A percentile compares a stretch with the other conserved stretches of the same genome.
phyloP scores from a whole-genome alignment of 2,888 invertebrate genomes.

The Spialia ferax region DNA sequence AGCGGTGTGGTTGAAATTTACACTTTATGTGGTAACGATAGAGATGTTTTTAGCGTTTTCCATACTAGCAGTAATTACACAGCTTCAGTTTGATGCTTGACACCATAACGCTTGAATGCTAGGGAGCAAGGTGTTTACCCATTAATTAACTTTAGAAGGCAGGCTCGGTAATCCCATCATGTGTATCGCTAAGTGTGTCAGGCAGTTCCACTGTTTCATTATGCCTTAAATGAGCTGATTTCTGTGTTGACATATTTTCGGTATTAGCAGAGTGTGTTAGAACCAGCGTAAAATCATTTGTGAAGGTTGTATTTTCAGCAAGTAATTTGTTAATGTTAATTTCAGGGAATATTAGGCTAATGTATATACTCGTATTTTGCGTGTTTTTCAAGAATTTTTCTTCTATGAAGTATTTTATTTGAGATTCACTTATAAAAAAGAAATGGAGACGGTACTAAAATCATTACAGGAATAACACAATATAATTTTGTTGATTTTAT shows the following conservation, averaged over 20 bases:
- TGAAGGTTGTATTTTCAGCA: conserved; percentile 11
- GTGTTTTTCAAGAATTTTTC: neutral
- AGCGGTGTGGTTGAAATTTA: conserved; percentile 16
- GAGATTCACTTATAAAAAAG: too few species aligned
- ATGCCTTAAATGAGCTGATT: conserved; percentile 37
- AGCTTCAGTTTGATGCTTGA: conserved; percentile 43
- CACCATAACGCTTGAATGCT: conserved; percentile 42
- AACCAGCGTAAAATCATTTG: conserved; percentile 9
- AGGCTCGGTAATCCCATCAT: conserved; percentile 26
- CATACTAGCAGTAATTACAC: conserved; percentile 40
- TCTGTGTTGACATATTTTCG: conserved; percentile 36
- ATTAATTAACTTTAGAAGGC: conserved; percentile 43
- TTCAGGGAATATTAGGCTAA: neutral
- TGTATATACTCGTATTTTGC: neutral
- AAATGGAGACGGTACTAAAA: too few species aligned
- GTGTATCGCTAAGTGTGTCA: conserved; percentile 40
- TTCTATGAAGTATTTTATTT: too few species aligned
- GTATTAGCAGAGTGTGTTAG: conserved; percentile 13
- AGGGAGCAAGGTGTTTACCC: conserved; percentile 36
- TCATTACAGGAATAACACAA: too few species aligned
- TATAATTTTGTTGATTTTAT: too few species aligned
- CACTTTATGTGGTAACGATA: conserved; percentile 28
- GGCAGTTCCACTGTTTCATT: conserved; percentile 30
- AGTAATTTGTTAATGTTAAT: conserved; percentile 23
- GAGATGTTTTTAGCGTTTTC: conserved; percentile 22